Conservation (phyloP, 2,888 invertebrate species). For the Chrysotoxum bicinctum region DNA sequence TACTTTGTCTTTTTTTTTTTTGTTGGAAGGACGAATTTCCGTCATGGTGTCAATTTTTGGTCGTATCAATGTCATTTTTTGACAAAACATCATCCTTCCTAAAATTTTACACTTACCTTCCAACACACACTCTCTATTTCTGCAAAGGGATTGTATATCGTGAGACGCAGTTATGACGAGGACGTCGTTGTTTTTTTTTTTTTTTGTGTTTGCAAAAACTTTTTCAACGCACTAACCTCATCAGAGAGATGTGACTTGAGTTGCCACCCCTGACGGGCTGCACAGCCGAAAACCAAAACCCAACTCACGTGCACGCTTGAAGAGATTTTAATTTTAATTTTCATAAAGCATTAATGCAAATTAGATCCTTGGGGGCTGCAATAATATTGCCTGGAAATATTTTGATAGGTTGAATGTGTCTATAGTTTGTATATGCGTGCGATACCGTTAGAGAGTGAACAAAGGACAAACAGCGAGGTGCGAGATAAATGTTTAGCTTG, state of each 20-base stretch:
- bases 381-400: slow-evolving; percentile 66
- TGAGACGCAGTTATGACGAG: slow-evolving; percentile 6
- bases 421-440: background rate
- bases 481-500: slow-evolving; percentile 32
- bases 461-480: slow-evolving; percentile 25
- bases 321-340: slow-evolving; percentile 69
- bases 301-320: slow-evolving; percentile 48
- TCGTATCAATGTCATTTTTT: slow-evolving; percentile 63
- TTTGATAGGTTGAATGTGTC: slow-evolving; percentile 42
- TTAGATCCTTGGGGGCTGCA: slow-evolving; percentile 67
- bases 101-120: slow-evolving; percentile 10
- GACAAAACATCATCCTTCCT: slow-evolving; percentile 48
- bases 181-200: background rate
- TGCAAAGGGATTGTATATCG: slow-evolving; percentile 13
- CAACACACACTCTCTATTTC: background rate
- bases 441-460: slow-evolving; percentile 6
- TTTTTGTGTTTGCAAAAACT: slow-evolving; percentile 15
- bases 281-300: background rate
- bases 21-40: background rate
- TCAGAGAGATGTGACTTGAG: background rate
- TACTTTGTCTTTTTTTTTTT: background rate
- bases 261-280: slow-evolving; percentile 15
- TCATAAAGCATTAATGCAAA: slow-evolving; percentile 70
- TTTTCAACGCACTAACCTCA: slow-evolving; percentile 35
- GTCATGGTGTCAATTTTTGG: slow-evolving; percentile 15